Conservation (phyloP, 2,888 invertebrate species). For the Taenaris catops region DNA sequence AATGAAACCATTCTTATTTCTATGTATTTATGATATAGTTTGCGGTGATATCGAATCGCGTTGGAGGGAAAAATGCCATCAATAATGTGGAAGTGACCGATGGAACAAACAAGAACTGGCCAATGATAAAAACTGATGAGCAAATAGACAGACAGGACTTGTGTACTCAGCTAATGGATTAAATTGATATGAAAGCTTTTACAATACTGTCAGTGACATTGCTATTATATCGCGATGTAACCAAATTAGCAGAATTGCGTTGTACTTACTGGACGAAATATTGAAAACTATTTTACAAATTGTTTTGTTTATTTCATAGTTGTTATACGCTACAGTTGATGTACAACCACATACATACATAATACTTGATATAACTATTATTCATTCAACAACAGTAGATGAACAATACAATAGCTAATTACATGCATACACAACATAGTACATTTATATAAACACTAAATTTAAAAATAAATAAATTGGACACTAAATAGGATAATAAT, state of each 20-base stretch:
- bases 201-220: constrained; percentile 60
- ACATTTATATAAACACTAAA: no score
- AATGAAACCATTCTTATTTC: constrained; percentile 26
- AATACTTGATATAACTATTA: no score
- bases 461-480: no score
- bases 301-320: no score
- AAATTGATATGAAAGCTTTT: constrained; percentile 80
- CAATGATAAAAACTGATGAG: constrained; percentile 79
- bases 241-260: constrained; percentile 45
- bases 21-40: constrained; percentile 25
- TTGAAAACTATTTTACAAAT: no score
- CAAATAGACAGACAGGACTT: constrained; percentile 73
- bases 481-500: no score
- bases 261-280: constrained; percentile 6
- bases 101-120: constrained; percentile 71
- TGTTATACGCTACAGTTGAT: no score
- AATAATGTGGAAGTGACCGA: constrained; percentile 74
- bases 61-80: constrained; percentile 63
- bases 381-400: no score
- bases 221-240: constrained; percentile 53
- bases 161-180: constrained; percentile 79
- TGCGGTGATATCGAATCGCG: constrained; percentile 35
- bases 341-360: no score
- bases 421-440: no score
- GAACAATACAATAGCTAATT: no score